A percentile compares a stretch with the other conserved stretches of the same genome.
phyloP scores from a whole-genome alignment of 2,888 invertebrate species.

The Vanessa cardui region DNA sequence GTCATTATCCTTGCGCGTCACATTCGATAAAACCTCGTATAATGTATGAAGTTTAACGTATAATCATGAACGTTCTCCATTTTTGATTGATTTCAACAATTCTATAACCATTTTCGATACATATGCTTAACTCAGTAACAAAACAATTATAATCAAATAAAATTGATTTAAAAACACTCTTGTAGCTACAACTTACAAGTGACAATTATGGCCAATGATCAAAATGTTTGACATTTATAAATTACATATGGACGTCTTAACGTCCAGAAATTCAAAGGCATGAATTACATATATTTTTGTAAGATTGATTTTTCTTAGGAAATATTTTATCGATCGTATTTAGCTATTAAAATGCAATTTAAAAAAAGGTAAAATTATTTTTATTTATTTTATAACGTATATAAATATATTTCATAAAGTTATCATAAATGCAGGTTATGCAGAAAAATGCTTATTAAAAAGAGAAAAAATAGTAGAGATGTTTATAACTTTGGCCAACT shows the following conservation, averaged over 20 bases:
- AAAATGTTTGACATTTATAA: conserved; percentile 8
- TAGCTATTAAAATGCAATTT: no score
- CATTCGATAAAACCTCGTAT: conserved; percentile 36
- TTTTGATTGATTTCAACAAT: conserved; percentile 13
- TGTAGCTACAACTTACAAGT: neutral
- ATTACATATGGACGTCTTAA: conserved; percentile 4
- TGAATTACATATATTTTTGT: no score
- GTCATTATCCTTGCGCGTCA: conserved; percentile 47
- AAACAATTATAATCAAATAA: conserved; percentile 6
- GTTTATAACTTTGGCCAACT: no score
- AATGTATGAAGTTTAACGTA: conserved; percentile 27
- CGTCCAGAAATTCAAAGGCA: neutral
- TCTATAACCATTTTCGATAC: neutral
- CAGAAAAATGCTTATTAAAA: no score
- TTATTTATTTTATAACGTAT: no score
- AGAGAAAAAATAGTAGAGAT: no score
- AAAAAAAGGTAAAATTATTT: no score
- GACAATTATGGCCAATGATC: neutral
- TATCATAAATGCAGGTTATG: no score
- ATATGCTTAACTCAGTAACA: neutral
- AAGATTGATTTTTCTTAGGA: no score
- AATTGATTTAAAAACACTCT: neutral
- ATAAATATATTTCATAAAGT: no score
- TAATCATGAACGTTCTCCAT: conserved; percentile 25
- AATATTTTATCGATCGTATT: no score